Evolutionary conservation across 2,888 invertebrate species (phyloP), one percentile per base, ranked within the genome.

Genomic region (Adelognathus sp.): DNA sequence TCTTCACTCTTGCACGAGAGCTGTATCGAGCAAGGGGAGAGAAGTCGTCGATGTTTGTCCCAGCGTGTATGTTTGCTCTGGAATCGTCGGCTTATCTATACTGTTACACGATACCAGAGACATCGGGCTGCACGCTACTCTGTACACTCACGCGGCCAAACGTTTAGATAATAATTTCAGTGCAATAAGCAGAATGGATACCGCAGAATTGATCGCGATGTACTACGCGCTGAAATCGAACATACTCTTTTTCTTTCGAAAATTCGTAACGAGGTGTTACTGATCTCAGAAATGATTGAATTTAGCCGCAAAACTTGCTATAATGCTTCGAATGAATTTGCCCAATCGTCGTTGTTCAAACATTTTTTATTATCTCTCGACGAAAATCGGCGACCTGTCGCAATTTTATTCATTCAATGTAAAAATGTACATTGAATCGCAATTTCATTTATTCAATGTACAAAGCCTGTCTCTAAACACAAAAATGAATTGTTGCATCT

Each of bases 31-130:
- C 31, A 29, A 61, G 27, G 41, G 39, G 71, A 50, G 60, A 63
- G 36, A 46, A 64, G 16, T 66, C 58, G 64, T 63, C 52, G 71
- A 72, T 72, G 71, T 72, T 72, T 72, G 71, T 63, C 71, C 61
- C 31, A 27, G 31, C 69, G 63, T 54, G 61, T 39, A 60, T 70
- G 60, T 63, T 72, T 72, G 71, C 71, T 44, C 71, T 44, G 73
- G 64, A 64, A 73, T 64, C 33, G 46, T 5, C 58, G 46, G 56
- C 73, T 73, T 73, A 73, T 73, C 73, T 73, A n/a, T n/a, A 16
- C 64, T 64, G 64, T 73, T 73, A 64, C 39, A 33, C 64, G 73
- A 73, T 73, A 73, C 64, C 54, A 14, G 33, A 39, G 61, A 71
- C 54, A 21, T 24, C 21, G 50, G 5, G n/a, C 16, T 58, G 54